phyloP scores from a whole-genome alignment of 2,797 vertebrate species.

The Arremon brunneinucha region DNA sequence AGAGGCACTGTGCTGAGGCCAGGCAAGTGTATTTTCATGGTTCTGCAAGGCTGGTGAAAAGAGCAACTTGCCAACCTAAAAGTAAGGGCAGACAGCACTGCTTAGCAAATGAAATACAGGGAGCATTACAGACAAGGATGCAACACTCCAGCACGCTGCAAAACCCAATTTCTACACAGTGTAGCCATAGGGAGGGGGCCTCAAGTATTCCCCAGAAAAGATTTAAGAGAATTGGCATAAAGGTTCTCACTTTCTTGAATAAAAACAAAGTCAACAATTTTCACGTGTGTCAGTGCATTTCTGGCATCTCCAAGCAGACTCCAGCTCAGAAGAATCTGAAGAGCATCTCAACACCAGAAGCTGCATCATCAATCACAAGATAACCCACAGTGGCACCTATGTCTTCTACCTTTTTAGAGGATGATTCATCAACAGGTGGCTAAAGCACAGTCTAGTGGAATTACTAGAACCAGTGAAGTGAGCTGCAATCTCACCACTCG shows the following conservation, averaged over 20 bases:
- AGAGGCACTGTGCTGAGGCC: not conserved
- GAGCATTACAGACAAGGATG: not conserved
- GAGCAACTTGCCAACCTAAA: slow-evolving; percentile 9
- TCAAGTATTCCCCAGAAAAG: not conserved
- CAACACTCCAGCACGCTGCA: not conserved
- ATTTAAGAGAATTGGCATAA: not conserved
- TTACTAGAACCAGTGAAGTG: not conserved
- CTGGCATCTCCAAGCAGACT: not conserved
- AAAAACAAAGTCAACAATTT: not conserved
- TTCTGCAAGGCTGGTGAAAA: slow-evolving; percentile 24
- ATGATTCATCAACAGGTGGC: slow-evolving; percentile 24
- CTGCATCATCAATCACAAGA: not conserved
- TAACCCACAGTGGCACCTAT: not conserved
- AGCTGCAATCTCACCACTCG: not conserved
- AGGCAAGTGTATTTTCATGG: slow-evolving; percentile 23
- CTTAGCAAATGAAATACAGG: not conserved
- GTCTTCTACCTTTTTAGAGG: not conserved
- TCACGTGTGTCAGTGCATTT: not conserved
- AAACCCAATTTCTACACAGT: not conserved
- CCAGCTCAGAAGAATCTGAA: not conserved
- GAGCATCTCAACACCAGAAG: not conserved
- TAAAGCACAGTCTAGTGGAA: not conserved
- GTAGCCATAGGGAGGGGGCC: not conserved
- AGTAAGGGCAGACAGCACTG: slow-evolving; percentile 14
- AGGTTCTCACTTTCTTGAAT: not conserved